phyloP scores from a whole-genome alignment of 2,113 vertebrate species.

The Orcinus orca region DNA sequence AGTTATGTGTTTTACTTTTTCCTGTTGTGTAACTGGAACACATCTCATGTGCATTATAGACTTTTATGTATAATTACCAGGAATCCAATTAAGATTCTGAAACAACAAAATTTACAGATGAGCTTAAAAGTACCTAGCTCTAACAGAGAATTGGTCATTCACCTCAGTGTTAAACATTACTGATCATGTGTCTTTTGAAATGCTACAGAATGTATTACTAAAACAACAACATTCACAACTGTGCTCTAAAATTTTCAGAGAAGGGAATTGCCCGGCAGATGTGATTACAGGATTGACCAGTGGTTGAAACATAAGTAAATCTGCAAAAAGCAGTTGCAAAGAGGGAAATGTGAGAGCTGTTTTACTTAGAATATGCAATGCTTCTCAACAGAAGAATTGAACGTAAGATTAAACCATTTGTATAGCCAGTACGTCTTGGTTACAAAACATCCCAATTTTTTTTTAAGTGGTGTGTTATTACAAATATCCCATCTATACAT shows the following conservation, averaged over 20 bases:
- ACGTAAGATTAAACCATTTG: neutral
- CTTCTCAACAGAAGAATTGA: neutral
- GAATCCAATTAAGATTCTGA: conserved; percentile 38
- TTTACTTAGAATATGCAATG: neutral
- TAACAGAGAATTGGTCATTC: neutral
- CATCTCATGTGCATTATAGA: neutral
- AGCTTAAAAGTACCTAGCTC: conserved; percentile 19
- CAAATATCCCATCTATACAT: neutral
- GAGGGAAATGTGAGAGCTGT: neutral
- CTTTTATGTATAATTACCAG: conserved; percentile 26
- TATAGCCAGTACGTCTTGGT: neutral
- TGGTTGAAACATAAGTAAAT: neutral
- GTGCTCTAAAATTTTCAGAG: neutral
- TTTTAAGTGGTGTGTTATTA: neutral
- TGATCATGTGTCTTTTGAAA: neutral
- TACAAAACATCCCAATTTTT: neutral
- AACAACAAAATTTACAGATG: conserved; percentile 48
- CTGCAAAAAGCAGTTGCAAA: neutral
- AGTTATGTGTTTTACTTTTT: neutral
- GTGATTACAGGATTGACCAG: neutral
- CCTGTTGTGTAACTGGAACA: neutral
- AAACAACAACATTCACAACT: neutral
- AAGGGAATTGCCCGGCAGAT: neutral
- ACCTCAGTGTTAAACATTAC: neutral
- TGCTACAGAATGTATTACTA: neutral